Conservation (phyloP, 2,888 invertebrate species). For the Busseola fusca region DNA sequence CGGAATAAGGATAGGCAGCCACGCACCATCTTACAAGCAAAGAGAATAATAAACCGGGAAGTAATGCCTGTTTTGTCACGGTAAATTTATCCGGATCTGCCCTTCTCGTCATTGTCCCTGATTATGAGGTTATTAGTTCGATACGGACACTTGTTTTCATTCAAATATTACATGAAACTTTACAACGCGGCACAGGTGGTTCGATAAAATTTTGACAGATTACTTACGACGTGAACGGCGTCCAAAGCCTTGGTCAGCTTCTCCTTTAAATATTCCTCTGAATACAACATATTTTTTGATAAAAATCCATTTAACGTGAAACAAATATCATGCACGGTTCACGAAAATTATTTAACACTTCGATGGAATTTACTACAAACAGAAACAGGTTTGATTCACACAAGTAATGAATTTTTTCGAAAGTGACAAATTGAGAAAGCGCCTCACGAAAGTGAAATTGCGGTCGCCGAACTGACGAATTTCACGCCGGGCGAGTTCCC, state of each 20-base stretch:
- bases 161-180: slow-evolving; percentile 66
- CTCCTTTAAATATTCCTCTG: slow-evolving; percentile 90
- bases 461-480: slow-evolving; percentile 80
- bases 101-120: slow-evolving; percentile 76
- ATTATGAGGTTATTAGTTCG: slow-evolving; percentile 51
- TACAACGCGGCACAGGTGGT: slow-evolving; percentile 74
- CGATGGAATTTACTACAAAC: slow-evolving; percentile 69
- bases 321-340: slow-evolving; percentile 73
- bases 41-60: slow-evolving; percentile 89
- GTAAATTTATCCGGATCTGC: slow-evolving; percentile 80
- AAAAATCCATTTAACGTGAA: slow-evolving; percentile 75
- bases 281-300: slow-evolving; percentile 90
- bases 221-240: slow-evolving; percentile 92
- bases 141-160: slow-evolving; percentile 62
- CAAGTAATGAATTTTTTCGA: slow-evolving; percentile 78
- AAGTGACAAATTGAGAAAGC: slow-evolving; percentile 83
- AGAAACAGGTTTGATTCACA: slow-evolving; percentile 73
- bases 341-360: slow-evolving; percentile 72
- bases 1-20: slow-evolving; percentile 94
- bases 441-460: slow-evolving; percentile 82
- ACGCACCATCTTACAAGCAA: slow-evolving; percentile 92
- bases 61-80: slow-evolving; percentile 81
- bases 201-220: slow-evolving; percentile 81
- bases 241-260: slow-evolving; percentile 91
- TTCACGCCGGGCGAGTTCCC: slow-evolving; percentile 75